phyloP scores from a whole-genome alignment of 2,113 vertebrate genomes.

The Corvus hawaiiensis region DNA sequence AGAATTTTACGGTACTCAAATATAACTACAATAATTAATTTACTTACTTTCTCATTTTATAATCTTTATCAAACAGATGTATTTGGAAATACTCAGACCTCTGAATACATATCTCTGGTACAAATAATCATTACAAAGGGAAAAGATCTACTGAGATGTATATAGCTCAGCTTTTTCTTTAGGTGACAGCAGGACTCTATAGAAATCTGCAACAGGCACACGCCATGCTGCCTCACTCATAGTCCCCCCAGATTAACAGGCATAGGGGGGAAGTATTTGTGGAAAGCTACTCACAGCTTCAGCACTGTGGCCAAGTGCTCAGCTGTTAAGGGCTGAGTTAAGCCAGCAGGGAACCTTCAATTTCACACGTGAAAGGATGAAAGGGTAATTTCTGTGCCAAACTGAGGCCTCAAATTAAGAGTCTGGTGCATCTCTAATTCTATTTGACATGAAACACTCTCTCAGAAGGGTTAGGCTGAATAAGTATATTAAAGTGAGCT shows the following conservation, averaged over 20 bases:
- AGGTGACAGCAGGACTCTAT: background rate
- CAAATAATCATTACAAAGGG: background rate
- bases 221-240: background rate
- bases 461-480: background rate
- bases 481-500: background rate
- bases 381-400: conserved; percentile 6
- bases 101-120: background rate
- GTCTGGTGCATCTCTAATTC: background rate
- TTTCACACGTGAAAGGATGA: conserved; percentile 34
- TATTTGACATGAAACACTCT: background rate
- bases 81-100: background rate
- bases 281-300: background rate
- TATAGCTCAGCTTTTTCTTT: background rate
- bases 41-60: background rate
- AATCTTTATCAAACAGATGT: background rate
- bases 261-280: background rate
- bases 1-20: background rate
- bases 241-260: background rate
- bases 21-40: background rate
- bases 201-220: background rate
- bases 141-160: background rate
- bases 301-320: background rate
- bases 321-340: background rate
- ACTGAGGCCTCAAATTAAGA: background rate
- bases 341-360: background rate